These are phyloP conservation scores for Pempheris klunzingeri DNA, from an alignment of 2,797 vertebrate genomes.

Conservation along the genomic window DNA sequence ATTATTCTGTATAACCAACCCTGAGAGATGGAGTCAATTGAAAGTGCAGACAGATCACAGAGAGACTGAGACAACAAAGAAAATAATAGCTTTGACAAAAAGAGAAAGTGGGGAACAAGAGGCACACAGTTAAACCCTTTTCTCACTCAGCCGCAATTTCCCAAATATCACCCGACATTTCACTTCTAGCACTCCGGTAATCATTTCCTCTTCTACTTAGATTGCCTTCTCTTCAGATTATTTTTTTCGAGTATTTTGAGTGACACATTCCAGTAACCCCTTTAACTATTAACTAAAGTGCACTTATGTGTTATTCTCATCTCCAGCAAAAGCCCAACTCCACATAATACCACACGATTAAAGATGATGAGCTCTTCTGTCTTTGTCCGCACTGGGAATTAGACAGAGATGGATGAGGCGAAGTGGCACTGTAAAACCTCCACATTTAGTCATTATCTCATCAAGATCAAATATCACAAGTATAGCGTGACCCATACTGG, in stretches of 20 bases:
- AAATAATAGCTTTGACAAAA: conserved; percentile 29
- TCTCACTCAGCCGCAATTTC: conserved; percentile 42
- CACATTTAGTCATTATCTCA: conserved; percentile 33
- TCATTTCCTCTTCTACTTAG: conserved; percentile 51
- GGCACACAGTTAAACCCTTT: conserved; percentile 26
- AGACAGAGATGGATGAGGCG: conserved; percentile 22
- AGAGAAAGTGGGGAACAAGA: conserved; percentile 32
- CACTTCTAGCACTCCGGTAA: conserved; percentile 40
- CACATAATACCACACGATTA: conserved; percentile 45
- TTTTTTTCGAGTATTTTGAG: conserved; percentile 17
- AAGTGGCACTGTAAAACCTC: conserved; percentile 25
- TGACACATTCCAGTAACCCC: conserved; percentile 34
- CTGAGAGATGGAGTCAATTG: not conserved
- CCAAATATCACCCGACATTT: conserved; percentile 49
- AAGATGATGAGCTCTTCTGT: conserved; percentile 50
- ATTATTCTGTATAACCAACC: not conserved
- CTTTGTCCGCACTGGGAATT: conserved; percentile 29
- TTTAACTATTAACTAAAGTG: conserved; percentile 64
- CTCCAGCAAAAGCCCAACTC: conserved; percentile 33
- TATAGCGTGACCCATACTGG: not conserved
- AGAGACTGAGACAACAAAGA: conserved; percentile 12
- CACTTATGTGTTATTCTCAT: conserved; percentile 46
- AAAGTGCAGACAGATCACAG: not conserved
- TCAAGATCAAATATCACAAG: not conserved
- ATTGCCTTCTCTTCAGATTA: conserved; percentile 6